Percentiles rank a stretch among this genome's conserved stretches.
Evolutionary conservation across 2,888 invertebrate species (phyloP).

Genomic region (Ommatoiulus sabulosus): DNA sequence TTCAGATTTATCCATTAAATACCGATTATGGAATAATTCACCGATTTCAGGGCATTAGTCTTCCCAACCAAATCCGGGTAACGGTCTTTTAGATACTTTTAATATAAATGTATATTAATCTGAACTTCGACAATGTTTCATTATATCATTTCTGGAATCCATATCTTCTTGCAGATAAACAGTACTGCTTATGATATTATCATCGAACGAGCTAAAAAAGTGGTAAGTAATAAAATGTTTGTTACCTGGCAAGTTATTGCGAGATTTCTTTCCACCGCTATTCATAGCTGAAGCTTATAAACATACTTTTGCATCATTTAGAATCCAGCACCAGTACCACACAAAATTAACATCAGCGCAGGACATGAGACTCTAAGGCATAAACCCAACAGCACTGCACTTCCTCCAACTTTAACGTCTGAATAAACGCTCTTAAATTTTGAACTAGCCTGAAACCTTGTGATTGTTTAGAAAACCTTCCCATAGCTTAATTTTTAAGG

Average conservation of each 20-base stretch:
- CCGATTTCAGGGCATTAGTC: conserved; percentile 89
- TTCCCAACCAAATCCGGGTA: conserved; percentile 79
- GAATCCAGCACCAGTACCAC: conserved; percentile 50
- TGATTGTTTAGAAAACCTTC: neutral
- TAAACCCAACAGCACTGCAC: neutral
- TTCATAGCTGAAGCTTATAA: no score
- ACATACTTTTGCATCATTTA: neutral
- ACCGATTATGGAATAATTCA: conserved; percentile 77
- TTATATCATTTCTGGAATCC: conserved; percentile 52
- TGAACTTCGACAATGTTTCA: neutral
- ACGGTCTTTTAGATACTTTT: conserved; percentile 54
- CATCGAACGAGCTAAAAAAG: conserved; percentile 79
- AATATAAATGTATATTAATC: no score
- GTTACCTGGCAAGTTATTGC: neutral
- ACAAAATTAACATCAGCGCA: neutral
- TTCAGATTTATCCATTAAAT: conserved; percentile 76
- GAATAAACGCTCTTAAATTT: conserved; percentile 20
- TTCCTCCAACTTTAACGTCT: neutral
- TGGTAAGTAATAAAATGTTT: conserved; percentile 68
- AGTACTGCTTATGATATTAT: conserved; percentile 83
- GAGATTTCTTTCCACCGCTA: no score
- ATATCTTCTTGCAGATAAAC: conserved; percentile 72
- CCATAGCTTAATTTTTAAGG: no score
- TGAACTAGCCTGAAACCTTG: neutral
- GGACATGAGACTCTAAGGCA: neutral